These are phyloP conservation scores for Orestias chungarensis DNA, from an alignment of 2,797 vertebrate genomes.

Conservation along the genomic window DNA sequence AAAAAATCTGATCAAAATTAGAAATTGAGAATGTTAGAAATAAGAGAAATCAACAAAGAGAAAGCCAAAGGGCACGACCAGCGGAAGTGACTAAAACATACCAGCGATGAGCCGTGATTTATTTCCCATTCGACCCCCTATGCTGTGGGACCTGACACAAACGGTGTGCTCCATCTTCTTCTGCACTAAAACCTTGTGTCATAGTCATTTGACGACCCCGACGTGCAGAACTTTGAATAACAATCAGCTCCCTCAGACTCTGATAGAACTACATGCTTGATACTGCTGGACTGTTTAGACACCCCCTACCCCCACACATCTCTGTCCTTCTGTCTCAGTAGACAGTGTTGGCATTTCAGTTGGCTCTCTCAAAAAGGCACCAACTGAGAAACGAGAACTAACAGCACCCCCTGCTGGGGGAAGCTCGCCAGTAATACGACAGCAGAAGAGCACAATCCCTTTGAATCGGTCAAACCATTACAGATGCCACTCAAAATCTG, in stretches of 20 bases:
- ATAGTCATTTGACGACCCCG: constrained; percentile 76
- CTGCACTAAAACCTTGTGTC: constrained; percentile 63
- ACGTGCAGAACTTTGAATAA: constrained; percentile 79
- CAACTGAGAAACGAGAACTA: constrained; percentile 70
- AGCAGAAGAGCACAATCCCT: not conserved
- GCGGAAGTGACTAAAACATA: constrained; percentile 59
- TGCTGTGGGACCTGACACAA: constrained; percentile 77
- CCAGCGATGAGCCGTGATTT: constrained; percentile 78
- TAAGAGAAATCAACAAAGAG: constrained; percentile 19
- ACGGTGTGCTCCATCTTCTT: constrained; percentile 43
- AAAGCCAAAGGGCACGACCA: constrained; percentile 47
- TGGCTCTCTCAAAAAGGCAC: constrained; percentile 73
- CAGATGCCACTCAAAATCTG: not conserved
- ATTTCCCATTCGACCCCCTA: constrained; percentile 78
- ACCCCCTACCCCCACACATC: not conserved
- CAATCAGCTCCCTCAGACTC: constrained; percentile 75
- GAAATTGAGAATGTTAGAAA: constrained; percentile 32
- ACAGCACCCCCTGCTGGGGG: constrained; percentile 80
- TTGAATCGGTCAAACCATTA: not conserved
- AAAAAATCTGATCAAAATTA: constrained; percentile 38
- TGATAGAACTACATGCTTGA: constrained; percentile 74
- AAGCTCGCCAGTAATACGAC: constrained; percentile 7
- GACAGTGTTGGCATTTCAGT: constrained; percentile 79
- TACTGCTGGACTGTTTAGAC: constrained; percentile 65
- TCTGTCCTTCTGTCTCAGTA: constrained; percentile 63